Percentiles rank a stretch among this genome's conserved stretches.
These are phyloP conservation scores for Sitta europaea DNA, from an alignment of 2,113 vertebrate species.

Conservation along the genomic window DNA sequence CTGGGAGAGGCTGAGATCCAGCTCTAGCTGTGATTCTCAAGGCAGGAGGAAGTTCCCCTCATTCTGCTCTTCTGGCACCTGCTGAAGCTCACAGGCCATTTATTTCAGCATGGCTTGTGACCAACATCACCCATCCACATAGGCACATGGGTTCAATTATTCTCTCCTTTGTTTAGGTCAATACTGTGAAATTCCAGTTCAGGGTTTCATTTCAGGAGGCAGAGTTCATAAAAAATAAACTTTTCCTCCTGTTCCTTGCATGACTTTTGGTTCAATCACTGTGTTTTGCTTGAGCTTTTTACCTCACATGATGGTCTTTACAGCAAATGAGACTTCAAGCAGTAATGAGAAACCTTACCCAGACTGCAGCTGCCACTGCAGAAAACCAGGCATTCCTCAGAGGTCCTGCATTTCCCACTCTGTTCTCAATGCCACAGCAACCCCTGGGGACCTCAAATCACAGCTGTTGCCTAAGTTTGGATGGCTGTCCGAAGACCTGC, in stretches of 20 bases:
- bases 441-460: not conserved
- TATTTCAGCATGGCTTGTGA: not conserved
- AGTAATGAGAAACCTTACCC: not conserved
- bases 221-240: not conserved
- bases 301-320: not conserved
- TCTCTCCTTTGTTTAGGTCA: not conserved
- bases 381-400: not conserved
- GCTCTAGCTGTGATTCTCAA: not conserved
- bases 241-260: not conserved
- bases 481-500: not conserved
- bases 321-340: not conserved
- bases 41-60: not conserved
- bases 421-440: not conserved
- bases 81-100: not conserved
- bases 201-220: not conserved
- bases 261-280: not conserved
- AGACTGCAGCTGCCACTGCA: not conserved
- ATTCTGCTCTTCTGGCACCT: not conserved
- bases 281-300: not conserved
- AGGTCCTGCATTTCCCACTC: not conserved
- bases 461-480: not conserved
- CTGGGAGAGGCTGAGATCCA: not conserved
- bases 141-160: rapidly evolving
- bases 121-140: not conserved
- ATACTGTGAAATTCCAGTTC: not conserved